These are phyloP conservation scores for Euschistus heros DNA, from an alignment of 1,140 invertebrate genomes.

Conservation along the genomic window DNA sequence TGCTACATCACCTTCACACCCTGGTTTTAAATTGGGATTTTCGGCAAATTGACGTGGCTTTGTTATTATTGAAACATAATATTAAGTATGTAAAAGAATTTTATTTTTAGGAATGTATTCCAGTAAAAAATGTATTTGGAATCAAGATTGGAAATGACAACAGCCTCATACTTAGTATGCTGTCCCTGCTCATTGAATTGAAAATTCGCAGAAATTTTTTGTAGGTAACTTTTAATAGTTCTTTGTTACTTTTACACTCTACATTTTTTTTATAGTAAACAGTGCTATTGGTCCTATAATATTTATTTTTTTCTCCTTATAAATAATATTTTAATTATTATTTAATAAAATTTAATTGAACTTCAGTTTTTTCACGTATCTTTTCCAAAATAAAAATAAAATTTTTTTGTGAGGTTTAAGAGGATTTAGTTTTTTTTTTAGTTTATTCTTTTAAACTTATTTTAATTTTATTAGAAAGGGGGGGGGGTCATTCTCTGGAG, in stretches of 20 bases:
- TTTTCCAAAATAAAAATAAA: no score
- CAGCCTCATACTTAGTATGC: not conserved
- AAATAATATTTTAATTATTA: no score
- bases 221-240: not conserved
- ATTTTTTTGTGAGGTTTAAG: no score
- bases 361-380: no score
- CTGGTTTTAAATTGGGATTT: no score
- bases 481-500: no score
- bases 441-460: no score
- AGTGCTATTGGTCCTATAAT: not conserved
- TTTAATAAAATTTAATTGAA: no score
- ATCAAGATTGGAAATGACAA: conserved; percentile 3
- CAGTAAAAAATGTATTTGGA: conserved; percentile 3
- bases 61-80: conserved; percentile 19
- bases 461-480: no score
- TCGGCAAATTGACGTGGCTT: not conserved
- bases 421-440: no score
- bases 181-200: not conserved
- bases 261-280: not conserved
- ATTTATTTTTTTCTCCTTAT: not conserved
- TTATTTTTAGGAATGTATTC: conserved; percentile 14
- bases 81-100: conserved; percentile 14
- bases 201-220: not conserved
- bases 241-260: not conserved
- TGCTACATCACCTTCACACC: no score